phyloP scores from a whole-genome alignment of 35 echinoderm and acorn worm genomes.

The Holothuria glaberrima region DNA sequence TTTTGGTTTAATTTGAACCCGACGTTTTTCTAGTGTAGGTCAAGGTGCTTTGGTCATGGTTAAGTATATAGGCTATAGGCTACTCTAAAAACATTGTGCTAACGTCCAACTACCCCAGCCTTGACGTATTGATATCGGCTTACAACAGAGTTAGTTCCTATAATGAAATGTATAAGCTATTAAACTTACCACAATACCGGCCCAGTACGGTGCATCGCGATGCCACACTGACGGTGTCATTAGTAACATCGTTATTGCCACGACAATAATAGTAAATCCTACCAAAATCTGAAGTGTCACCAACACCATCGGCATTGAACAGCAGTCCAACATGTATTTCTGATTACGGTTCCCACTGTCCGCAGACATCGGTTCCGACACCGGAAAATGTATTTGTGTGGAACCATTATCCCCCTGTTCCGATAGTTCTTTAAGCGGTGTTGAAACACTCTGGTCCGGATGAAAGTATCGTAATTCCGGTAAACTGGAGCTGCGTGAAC shows the following conservation, averaged over 20 bases:
- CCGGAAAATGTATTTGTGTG: conserved; percentile 71
- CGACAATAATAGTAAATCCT: conserved; percentile 87
- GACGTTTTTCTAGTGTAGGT: no score
- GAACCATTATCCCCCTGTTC: conserved; percentile 69
- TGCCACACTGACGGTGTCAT: conserved; percentile 90
- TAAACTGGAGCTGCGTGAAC: conserved; percentile 90
- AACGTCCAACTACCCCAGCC: no score
- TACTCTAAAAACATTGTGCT: no score
- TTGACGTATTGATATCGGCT: no score
- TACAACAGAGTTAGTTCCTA: no score
- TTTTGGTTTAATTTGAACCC: no score
- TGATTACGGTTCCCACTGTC: conserved; percentile 31
- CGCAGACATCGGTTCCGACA: conserved; percentile 59
- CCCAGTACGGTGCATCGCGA: conserved; percentile 97
- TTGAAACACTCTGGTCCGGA: conserved; percentile 51
- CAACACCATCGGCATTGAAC: conserved; percentile 88
- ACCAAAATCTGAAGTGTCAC: conserved; percentile 89
- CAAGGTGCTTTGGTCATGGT: no score
- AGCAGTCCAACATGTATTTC: conserved; percentile 95
- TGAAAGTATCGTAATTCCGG: conserved; percentile 80
- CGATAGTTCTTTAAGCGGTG: conserved; percentile 60
- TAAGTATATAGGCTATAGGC: no score
- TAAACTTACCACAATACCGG: conserved; percentile 92
- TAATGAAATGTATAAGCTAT: no score
- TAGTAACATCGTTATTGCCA: conserved; percentile 89